Evolutionary conservation across 2,888 invertebrate species (phyloP), one percentile per base, ranked within the genome.

Genomic region (Smittia aterrima): DNA sequence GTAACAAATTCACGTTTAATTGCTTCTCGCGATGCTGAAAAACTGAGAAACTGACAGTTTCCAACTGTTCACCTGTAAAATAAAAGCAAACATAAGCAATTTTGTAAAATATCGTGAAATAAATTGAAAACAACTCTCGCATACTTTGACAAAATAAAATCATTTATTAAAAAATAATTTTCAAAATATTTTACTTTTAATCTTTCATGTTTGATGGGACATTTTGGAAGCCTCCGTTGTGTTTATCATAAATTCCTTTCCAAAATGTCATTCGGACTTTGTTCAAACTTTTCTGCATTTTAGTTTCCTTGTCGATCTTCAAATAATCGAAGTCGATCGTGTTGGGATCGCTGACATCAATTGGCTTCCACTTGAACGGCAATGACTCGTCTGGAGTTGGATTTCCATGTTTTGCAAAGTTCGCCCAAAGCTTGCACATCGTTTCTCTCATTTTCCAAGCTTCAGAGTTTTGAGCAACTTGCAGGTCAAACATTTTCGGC

Each of bases 391-490:
- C 66, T 2, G 82, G 81, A 13, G 81, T 81, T 0, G 84, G 84
- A 71, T 82, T 80, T 71, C 86, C 85, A 77, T 80, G 80, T 78
- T 85, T 86, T 0, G 88, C 89, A 79, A 90, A 90, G 77, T 89
- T 88, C 0, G 87, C 85, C 88, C 89, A 88, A 81, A 88, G 80
- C 20, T 82, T 79, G n/a, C 85, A 82, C 78, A 88, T 80, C 25
- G 83, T 81, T 24, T 84, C 80, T 3, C 84, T 81, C 7, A 86
- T 82, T 22, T 76, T 75, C 41, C 76, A 77, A 75, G 81, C 79
- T 0, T 78, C 75, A 4, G 78, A 74, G 74, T 78, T 76, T 0
- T 77, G 74, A 0, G 79, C 75, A 11, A 76, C 70, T 1, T 75
- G 3, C 0, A 77, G 38, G 0, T 74, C 67, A 16, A n/a, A 75